A percentile compares a stretch with the other conserved stretches of the same genome.
Conservation (phyloP, 2,888 invertebrate genomes). For the Drosophila koepferae region DNA sequence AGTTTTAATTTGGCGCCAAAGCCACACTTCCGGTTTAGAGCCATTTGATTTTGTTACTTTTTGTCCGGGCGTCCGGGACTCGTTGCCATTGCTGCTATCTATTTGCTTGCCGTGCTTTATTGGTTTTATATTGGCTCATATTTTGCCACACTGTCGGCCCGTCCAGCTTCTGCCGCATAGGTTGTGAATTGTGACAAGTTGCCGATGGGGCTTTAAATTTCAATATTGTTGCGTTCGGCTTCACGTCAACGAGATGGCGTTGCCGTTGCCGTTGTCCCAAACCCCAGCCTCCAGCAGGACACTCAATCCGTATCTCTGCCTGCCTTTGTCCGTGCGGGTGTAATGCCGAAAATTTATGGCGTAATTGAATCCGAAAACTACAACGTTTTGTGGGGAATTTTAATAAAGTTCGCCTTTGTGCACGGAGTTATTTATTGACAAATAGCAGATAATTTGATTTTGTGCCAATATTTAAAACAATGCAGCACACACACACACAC, state of each 20-base stretch:
- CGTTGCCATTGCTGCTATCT: slow-evolving; percentile 21
- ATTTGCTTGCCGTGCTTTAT: slow-evolving; percentile 62
- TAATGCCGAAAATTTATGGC: slow-evolving; percentile 70
- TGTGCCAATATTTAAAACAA: slow-evolving; percentile 77
- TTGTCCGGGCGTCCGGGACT: slow-evolving; percentile 1
- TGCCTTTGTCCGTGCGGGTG: slow-evolving; percentile 51
- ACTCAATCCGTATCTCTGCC: background rate
- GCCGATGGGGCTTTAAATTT: slow-evolving; percentile 77
- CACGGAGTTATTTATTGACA: slow-evolving; percentile 74
- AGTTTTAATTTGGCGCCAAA: slow-evolving; percentile 54
- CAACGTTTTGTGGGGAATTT: slow-evolving; percentile 79
- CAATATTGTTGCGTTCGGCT: slow-evolving; percentile 62
- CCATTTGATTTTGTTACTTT: slow-evolving; percentile 58
- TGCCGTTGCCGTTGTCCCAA: slow-evolving; percentile 7
- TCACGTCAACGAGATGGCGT: slow-evolving; percentile 54
- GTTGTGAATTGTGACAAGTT: slow-evolving; percentile 77
- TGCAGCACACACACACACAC: slow-evolving; percentile 24
- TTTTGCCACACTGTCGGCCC: slow-evolving; percentile 59
- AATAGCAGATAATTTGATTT: slow-evolving; percentile 79
- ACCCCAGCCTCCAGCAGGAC: too few relatives aligned
- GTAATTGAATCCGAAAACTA: slow-evolving; percentile 80
- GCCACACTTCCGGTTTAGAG: slow-evolving; percentile 52
- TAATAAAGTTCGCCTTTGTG: slow-evolving; percentile 77
- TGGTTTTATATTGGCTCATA: slow-evolving; percentile 79
- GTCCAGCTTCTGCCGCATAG: slow-evolving; percentile 44